These are phyloP conservation scores for Drosophila pseudoananassae DNA, from an alignment of 1,140 invertebrate species.

Conservation along the genomic window DNA sequence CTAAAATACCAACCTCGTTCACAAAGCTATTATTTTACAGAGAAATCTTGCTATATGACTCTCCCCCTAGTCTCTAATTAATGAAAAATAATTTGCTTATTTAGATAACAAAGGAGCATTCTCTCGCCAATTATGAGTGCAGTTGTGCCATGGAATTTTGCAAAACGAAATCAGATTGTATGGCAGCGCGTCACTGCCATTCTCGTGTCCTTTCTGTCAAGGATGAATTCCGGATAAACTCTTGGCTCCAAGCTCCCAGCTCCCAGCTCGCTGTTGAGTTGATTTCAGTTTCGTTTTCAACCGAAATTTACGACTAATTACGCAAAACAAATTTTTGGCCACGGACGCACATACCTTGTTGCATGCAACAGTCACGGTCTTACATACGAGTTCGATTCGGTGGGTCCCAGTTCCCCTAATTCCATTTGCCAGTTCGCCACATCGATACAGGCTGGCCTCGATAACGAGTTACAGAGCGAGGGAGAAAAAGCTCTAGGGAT, in stretches of 20 bases:
- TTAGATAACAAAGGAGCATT: background rate
- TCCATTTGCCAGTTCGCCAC: constrained; percentile 47
- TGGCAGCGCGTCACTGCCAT: no score
- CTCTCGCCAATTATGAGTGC: background rate
- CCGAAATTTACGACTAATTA: constrained; percentile 59
- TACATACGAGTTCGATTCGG: background rate
- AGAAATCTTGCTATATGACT: no score
- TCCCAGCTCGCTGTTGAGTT: background rate
- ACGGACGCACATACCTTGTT: constrained; percentile 1
- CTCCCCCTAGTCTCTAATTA: background rate
- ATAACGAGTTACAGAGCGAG: background rate
- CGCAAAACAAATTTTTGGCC: constrained; percentile 57
- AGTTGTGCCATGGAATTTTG: background rate
- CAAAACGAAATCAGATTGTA: background rate
- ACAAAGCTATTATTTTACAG: no score
- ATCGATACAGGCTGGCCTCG: background rate
- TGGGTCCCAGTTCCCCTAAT: constrained; percentile 46
- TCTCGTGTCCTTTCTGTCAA: background rate
- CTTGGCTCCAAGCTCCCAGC: no score
- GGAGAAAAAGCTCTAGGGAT: no score
- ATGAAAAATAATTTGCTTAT: background rate
- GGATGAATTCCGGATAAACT: background rate
- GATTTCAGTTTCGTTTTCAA: background rate
- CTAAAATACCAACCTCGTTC: no score
- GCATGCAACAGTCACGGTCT: constrained; percentile 5